Evolutionary conservation across 2,888 invertebrate genomes (phyloP).

Genomic region (Tipula unca): DNA sequence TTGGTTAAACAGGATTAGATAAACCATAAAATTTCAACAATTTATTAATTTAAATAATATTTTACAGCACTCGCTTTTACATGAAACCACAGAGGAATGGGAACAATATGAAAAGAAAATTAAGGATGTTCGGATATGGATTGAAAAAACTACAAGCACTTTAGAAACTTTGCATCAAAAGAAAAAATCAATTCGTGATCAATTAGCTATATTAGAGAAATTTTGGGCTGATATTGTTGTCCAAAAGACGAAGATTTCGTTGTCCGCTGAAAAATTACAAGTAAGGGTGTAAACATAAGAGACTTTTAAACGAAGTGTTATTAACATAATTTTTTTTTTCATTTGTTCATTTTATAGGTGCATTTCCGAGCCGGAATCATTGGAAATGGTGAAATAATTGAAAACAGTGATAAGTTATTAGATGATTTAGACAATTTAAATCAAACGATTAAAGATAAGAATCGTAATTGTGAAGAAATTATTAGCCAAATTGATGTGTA

Average conservation of each 20-base stretch:
- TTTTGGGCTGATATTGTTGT: slow-evolving; percentile 77
- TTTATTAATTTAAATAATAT: neutral
- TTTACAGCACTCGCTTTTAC: slow-evolving; percentile 70
- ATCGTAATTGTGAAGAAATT: slow-evolving; percentile 59
- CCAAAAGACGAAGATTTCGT: slow-evolving; percentile 80
- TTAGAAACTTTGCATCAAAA: slow-evolving; percentile 74
- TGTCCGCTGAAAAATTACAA: slow-evolving; percentile 85
- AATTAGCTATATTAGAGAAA: slow-evolving; percentile 77
- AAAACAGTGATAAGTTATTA: slow-evolving; percentile 60
- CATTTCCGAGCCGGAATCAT: slow-evolving; percentile 83
- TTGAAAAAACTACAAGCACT: slow-evolving; percentile 71
- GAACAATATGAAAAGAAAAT: slow-evolving; percentile 92
- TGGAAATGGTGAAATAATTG: slow-evolving; percentile 65
- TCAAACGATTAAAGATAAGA: slow-evolving; percentile 34
- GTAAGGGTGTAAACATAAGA: slow-evolving; percentile 39
- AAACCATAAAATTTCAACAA: neutral
- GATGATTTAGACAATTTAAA: slow-evolving; percentile 54
- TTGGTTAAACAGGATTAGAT: too few species aligned
- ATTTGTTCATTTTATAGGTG: slow-evolving; percentile 47
- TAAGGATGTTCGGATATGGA: slow-evolving; percentile 81
- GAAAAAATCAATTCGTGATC: slow-evolving; percentile 80
- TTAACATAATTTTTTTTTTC: neutral
- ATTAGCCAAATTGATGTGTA: slow-evolving; percentile 80
- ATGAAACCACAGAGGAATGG: slow-evolving; percentile 92
- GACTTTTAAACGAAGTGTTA: neutral